phyloP scores from a whole-genome alignment of 2,888 invertebrate species.

The Unio pictorum region DNA sequence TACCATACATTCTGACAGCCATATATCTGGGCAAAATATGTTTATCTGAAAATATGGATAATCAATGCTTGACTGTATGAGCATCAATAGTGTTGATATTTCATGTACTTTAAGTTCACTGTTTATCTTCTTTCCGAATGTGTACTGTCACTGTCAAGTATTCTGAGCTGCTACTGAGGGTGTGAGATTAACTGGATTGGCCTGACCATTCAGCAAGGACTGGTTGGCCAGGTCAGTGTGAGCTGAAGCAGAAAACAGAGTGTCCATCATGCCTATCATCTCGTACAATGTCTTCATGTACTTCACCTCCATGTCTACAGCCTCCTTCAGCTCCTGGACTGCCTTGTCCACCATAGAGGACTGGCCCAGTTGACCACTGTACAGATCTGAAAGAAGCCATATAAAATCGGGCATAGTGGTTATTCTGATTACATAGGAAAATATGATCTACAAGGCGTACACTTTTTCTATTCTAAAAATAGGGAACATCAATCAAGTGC shows the following conservation, averaged over 20 bases:
- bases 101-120: no score
- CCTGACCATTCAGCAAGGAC: conserved; percentile 6
- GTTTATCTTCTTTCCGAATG: no score
- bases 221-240: conserved; percentile 22
- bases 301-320: conserved; percentile 78
- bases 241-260: conserved; percentile 60
- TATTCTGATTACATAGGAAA: conserved; percentile 22
- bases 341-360: conserved; percentile 78
- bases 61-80: no score
- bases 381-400: conserved; percentile 55
- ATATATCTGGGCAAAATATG: no score
- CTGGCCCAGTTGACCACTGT: conserved; percentile 70
- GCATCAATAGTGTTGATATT: no score
- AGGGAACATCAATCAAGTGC: no score
- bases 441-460: not conserved
- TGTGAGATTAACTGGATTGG: conserved; percentile 10
- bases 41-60: no score
- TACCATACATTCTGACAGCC: no score
- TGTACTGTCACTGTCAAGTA: conserved; percentile 8
- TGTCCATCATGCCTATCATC: conserved; percentile 69
- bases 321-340: conserved; percentile 77
- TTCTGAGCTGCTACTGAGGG: conserved; percentile 27
- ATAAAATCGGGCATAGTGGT: not conserved
- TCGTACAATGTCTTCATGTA: conserved; percentile 69
- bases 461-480: not conserved